Evolutionary conservation across 2,888 invertebrate genomes (phyloP).

Genomic region (Parnassius apollo): DNA sequence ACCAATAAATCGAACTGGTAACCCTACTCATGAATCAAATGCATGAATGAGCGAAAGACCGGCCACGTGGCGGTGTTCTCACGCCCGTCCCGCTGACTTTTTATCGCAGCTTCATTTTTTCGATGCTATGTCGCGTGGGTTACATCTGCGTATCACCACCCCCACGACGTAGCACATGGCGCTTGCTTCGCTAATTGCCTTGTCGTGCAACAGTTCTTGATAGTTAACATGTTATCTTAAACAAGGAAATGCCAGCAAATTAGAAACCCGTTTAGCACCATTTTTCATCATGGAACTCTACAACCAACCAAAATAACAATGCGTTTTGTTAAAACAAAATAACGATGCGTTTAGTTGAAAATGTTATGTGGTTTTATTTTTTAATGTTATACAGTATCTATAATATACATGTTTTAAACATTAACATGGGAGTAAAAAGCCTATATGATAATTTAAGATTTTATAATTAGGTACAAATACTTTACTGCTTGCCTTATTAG

Average conservation of each 20-base stretch:
- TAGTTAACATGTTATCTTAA: constrained; percentile 9
- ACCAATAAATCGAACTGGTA: constrained; percentile 34
- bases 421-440: neutral
- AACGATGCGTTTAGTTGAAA: no score
- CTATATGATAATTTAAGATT: no score
- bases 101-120: constrained; percentile 61
- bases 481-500: no score
- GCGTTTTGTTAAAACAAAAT: no score
- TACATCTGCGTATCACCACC: constrained; percentile 69
- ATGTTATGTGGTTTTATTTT: no score
- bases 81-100: constrained; percentile 65
- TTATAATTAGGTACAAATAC: no score
- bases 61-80: constrained; percentile 77
- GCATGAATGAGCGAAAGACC: constrained; percentile 71
- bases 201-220: constrained; percentile 48
- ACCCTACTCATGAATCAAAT: constrained; percentile 77
- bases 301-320: no score
- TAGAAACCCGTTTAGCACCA: neutral
- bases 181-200: constrained; percentile 71
- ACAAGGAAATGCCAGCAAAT: constrained; percentile 7
- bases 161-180: constrained; percentile 71
- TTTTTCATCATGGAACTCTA: no score
- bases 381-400: no score
- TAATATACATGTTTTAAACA: no score
- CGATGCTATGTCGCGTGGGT: constrained; percentile 63